These are phyloP conservation scores for Symphodus melops DNA, from an alignment of 2,113 vertebrate species.

Conservation along the genomic window DNA sequence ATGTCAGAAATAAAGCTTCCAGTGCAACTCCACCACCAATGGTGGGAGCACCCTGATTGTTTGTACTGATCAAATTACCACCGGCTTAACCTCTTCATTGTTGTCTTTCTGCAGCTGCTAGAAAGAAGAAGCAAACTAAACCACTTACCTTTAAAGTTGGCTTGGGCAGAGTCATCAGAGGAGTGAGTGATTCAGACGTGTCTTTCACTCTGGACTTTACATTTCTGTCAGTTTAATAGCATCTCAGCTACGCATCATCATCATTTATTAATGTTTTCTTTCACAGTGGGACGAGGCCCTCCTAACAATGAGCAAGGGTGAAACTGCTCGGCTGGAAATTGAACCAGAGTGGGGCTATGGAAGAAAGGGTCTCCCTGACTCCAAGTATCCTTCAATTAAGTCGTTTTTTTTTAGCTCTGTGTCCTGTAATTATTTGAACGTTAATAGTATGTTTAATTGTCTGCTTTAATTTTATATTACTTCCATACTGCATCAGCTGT, in stretches of 20 bases:
- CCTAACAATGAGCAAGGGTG: constrained; percentile 97
- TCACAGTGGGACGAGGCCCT: constrained; percentile 95
- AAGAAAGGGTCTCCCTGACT: constrained; percentile 93
- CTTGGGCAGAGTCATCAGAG: constrained; percentile 93
- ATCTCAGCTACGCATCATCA: fast-evolving
- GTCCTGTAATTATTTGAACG: background rate
- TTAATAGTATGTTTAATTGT: too few species aligned
- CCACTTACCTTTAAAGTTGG: constrained; percentile 96
- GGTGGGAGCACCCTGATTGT: background rate
- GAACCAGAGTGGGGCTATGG: constrained; percentile 97
- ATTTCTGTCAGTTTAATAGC: background rate
- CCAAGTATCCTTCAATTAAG: constrained; percentile 93
- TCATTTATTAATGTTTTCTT: background rate
- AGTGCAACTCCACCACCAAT: background rate
- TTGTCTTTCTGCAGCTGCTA: constrained; percentile 85
- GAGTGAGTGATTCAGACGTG: constrained; percentile 80
- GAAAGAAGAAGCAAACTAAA: constrained; percentile 95
- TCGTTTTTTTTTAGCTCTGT: background rate
- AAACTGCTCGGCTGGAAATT: constrained; percentile 94
- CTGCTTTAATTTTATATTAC: too few species aligned
- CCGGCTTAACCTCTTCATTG: background rate
- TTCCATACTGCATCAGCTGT: background rate
- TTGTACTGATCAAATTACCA: background rate
- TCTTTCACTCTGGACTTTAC: background rate
- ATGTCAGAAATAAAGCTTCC: constrained; percentile 33